These are phyloP conservation scores for Phylloscopus collybita DNA, from an alignment of 2,797 vertebrate species.

Conservation along the genomic window DNA sequence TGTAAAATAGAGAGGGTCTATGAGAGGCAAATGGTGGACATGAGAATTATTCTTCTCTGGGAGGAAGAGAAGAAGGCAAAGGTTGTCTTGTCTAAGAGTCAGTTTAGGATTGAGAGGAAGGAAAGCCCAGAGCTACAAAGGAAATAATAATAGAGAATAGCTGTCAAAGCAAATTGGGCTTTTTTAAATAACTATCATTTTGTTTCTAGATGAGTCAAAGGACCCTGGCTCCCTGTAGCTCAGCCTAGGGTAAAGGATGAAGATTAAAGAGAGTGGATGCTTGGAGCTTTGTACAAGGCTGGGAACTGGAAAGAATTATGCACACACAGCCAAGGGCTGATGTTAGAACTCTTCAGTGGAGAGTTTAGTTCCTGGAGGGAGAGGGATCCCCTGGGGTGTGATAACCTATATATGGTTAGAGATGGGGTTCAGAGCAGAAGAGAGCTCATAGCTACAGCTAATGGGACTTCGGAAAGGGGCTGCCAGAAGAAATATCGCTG, in stretches of 20 bases:
- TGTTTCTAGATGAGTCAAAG: not conserved
- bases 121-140: not conserved
- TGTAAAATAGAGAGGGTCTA: not conserved
- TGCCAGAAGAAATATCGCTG: not conserved
- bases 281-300: not conserved
- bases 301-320: not conserved
- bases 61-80: not conserved
- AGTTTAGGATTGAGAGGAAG: not conserved
- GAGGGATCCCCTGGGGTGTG: not conserved
- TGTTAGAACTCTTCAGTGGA: not conserved
- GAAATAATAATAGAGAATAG: not conserved
- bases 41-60: not conserved
- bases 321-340: not conserved
- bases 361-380: not conserved
- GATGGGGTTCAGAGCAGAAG: not conserved
- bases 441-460: not conserved
- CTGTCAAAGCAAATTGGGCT: not conserved
- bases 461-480: not conserved
- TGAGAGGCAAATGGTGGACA: not conserved
- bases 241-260: not conserved
- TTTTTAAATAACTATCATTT: not conserved
- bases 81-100: not conserved
- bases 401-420: not conserved
- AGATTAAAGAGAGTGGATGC: not conserved
- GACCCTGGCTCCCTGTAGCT: not conserved